phyloP scores from a whole-genome alignment of 2,797 vertebrate genomes.

The Enteromius argenteus region DNA sequence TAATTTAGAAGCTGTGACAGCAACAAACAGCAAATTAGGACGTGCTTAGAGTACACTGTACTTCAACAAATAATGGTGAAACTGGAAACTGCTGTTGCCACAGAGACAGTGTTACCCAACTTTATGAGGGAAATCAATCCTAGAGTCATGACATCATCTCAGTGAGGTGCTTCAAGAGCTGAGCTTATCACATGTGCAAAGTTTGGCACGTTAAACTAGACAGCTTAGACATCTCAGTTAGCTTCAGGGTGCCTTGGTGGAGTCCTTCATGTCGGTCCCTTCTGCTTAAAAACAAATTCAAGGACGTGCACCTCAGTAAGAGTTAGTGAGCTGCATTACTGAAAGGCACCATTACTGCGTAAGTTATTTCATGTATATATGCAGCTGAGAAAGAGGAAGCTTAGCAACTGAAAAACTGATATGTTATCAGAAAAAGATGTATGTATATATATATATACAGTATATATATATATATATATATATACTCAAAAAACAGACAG shows the following conservation, averaged over 20 bases:
- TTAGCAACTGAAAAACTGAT: not conserved
- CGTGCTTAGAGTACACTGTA: not conserved
- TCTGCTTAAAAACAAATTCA: conserved; percentile 8
- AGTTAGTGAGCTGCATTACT: conserved; percentile 10
- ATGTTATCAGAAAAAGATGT: no score
- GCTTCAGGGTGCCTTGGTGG: not conserved
- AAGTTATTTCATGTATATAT: not conserved
- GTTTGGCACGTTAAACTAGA: conserved; percentile 28
- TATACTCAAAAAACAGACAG: not conserved
- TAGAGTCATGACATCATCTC: conserved; percentile 45
- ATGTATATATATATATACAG: not conserved
- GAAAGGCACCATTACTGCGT: not conserved
- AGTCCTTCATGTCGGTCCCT: conserved; percentile 1
- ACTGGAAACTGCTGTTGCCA: conserved; percentile 42
- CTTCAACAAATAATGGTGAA: conserved; percentile 25
- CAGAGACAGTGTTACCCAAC: conserved; percentile 36
- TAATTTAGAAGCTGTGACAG: not conserved
- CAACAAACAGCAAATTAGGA: not conserved
- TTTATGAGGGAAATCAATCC: conserved; percentile 40
- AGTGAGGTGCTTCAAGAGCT: not conserved
- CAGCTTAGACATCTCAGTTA: conserved; percentile 7
- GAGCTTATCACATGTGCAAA: conserved; percentile 33
- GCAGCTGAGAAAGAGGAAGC: not conserved
- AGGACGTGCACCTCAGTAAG: not conserved
- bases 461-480: not conserved